Evolutionary conservation across 2,113 vertebrate genomes (phyloP).

Genomic region (Callorhinus ursinus): DNA sequence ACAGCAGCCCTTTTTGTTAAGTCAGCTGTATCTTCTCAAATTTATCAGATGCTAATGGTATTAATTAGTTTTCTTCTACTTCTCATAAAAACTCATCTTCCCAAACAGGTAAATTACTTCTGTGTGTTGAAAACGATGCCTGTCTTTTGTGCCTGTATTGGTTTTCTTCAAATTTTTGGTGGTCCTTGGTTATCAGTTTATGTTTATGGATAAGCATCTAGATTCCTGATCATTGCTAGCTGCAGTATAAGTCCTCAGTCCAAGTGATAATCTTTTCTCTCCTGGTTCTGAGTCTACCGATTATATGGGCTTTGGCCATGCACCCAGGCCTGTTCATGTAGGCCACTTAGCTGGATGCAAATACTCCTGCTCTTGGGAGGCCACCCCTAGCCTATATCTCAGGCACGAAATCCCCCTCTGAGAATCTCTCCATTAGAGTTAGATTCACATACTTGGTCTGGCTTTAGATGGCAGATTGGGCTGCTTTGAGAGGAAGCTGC

Average conservation of each 20-base stretch:
- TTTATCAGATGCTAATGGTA: not conserved
- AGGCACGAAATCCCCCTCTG: not conserved
- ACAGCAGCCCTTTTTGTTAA: not conserved
- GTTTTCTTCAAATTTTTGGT: not conserved
- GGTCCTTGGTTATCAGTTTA: not conserved
- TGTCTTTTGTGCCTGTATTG: not conserved
- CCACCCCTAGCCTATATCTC: not conserved
- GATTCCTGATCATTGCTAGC: not conserved
- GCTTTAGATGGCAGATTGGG: not conserved
- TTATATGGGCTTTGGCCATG: not conserved
- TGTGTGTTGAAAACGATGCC: not conserved
- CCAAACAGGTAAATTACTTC: not conserved
- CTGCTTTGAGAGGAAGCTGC: not conserved
- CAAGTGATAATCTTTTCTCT: not conserved
- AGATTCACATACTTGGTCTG: not conserved
- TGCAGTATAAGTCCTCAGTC: not conserved
- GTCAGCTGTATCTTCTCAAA: not conserved
- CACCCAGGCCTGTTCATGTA: not conserved
- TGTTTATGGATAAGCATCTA: not conserved
- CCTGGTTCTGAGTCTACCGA: not conserved
- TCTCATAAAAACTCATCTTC: not conserved
- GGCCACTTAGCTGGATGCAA: not conserved
- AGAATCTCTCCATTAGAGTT: not conserved
- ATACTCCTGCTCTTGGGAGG: not conserved
- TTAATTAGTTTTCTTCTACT: constrained; percentile 5